Evolutionary conservation across 2,888 invertebrate genomes (phyloP).

Genomic region (Andrena marginata): DNA sequence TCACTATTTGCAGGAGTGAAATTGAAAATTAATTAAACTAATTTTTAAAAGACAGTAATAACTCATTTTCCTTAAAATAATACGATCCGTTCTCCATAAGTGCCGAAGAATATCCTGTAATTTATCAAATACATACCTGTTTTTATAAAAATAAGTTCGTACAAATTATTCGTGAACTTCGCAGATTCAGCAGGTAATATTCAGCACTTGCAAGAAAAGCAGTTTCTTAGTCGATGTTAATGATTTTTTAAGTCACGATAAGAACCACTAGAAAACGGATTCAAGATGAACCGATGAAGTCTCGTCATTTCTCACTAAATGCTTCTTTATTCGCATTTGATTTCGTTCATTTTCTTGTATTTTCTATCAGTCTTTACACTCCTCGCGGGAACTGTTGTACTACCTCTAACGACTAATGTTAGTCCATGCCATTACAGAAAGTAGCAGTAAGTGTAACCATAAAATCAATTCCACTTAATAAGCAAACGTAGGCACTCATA

Average conservation of each 20-base stretch:
- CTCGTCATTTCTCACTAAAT: constrained; percentile 1
- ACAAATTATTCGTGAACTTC: background rate
- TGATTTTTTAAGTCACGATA: background rate
- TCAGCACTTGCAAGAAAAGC: background rate
- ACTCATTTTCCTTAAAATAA: background rate
- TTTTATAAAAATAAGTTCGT: background rate
- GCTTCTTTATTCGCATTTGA: background rate
- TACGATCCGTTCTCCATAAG: background rate
- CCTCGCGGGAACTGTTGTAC: background rate
- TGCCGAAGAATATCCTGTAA: background rate
- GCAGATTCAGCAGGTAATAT: background rate
- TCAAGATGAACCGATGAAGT: background rate
- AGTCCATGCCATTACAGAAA: background rate
- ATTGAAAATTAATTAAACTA: background rate
- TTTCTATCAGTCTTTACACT: background rate
- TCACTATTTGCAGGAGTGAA: background rate
- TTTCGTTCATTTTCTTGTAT: background rate
- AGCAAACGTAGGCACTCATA: no score
- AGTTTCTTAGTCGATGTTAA: background rate
- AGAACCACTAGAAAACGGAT: background rate
- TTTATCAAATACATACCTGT: constrained; percentile 16
- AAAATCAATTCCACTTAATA: no score
- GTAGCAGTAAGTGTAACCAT: no score
- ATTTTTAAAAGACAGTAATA: background rate
- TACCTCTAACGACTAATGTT: background rate